These are phyloP conservation scores for Pluvianellus socialis DNA, from an alignment of 2,113 vertebrate species.

Conservation along the genomic window DNA sequence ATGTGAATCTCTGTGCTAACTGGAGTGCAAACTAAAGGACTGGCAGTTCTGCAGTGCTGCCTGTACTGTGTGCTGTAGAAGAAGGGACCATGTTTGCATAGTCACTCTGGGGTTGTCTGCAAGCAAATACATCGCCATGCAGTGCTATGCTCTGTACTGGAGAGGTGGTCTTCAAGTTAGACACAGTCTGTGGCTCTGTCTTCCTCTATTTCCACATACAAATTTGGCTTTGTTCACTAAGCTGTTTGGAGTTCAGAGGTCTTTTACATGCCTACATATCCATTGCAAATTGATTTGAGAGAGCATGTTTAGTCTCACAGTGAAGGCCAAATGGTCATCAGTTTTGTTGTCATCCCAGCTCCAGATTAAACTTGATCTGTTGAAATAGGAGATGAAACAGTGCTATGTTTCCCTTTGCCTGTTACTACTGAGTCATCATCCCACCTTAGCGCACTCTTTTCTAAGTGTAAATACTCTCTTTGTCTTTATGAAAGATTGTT, in stretches of 20 bases:
- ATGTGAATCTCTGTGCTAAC: not conserved
- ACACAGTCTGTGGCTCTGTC: not conserved
- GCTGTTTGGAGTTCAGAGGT: not conserved
- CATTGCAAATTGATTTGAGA: not conserved
- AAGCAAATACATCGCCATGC: rapidly evolving
- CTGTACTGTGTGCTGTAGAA: not conserved
- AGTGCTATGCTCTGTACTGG: not conserved
- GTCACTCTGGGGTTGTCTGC: not conserved
- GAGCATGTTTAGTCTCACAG: not conserved
- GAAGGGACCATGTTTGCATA: not conserved
- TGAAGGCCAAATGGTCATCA: not conserved
- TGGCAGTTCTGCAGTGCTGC: not conserved
- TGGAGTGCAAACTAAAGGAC: not conserved
- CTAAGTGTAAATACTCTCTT: not conserved
- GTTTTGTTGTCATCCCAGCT: not conserved
- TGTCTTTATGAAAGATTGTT: not conserved
- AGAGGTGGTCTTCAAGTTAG: not conserved
- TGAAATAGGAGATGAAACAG: not conserved
- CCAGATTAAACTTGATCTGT: not conserved
- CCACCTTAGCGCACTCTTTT: not conserved
- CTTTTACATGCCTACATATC: not conserved
- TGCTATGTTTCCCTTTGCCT: conserved; percentile 8
- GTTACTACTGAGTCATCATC: not conserved
- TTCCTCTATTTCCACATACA: not conserved
- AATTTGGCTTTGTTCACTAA: not conserved